Evolutionary conservation across 2,888 invertebrate species (phyloP).

Genomic region (Schizotus pectinicornis): DNA sequence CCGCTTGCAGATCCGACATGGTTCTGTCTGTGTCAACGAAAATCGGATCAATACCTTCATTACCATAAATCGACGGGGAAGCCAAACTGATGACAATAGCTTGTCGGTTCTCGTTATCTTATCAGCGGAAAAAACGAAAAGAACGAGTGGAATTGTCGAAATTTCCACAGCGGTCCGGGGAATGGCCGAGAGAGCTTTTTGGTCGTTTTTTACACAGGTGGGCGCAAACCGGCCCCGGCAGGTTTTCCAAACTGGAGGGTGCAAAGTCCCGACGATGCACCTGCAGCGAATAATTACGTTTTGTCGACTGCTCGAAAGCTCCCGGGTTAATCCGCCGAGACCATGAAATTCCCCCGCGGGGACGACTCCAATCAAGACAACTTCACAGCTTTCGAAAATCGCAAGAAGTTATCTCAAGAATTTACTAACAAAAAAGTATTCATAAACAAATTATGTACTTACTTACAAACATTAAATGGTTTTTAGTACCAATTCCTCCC

Average conservation of each 20-base stretch:
- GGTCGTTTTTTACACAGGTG: constrained; percentile 25
- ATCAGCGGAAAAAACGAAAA: no score
- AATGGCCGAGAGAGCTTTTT: background rate
- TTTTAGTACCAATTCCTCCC: no score
- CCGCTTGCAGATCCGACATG: constrained; percentile 19
- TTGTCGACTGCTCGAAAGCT: constrained; percentile 1
- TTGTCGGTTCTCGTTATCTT: no score
- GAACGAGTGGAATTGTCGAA: background rate
- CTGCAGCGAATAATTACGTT: constrained; percentile 29
- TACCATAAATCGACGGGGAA: constrained; percentile 17
- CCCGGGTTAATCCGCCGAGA: background rate
- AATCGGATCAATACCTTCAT: constrained; percentile 30
- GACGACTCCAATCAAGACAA: no score
- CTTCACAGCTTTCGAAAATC: no score
- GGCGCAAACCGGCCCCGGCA: constrained; percentile 23
- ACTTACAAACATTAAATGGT: no score
- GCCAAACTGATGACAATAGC: no score
- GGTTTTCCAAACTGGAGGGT: constrained; percentile 28
- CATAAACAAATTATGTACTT: no score
- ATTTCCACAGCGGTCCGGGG: background rate
- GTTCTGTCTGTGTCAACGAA: constrained; percentile 12
- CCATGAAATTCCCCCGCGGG: background rate
- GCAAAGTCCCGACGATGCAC: constrained; percentile 30
- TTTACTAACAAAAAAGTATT: no score
- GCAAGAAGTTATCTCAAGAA: no score